Conservation (phyloP, 2,888 invertebrate species). For the Andrena trimmerana region DNA sequence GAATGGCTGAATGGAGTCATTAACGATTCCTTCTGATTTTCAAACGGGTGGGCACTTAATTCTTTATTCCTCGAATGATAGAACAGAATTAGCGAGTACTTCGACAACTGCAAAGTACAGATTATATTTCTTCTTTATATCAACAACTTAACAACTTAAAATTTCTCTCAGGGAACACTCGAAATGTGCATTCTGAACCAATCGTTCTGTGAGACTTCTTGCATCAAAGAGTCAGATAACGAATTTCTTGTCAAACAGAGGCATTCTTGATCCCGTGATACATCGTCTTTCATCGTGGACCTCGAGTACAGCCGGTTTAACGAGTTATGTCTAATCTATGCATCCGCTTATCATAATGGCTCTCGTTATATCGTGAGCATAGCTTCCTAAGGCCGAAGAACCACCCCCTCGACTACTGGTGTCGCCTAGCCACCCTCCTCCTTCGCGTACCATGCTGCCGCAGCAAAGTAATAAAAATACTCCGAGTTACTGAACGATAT, state of each 20-base stretch:
- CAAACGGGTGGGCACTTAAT: neutral
- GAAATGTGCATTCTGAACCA: neutral
- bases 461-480: slow-evolving; percentile 71
- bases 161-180: neutral
- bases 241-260: slow-evolving; percentile 29
- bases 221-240: neutral
- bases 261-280: slow-evolving; percentile 33
- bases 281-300: slow-evolving; percentile 41
- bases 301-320: slow-evolving; percentile 80
- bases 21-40: neutral
- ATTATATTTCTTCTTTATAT: neutral
- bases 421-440: slow-evolving; percentile 40
- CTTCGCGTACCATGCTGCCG: slow-evolving; percentile 47
- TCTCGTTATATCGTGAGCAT: slow-evolving; percentile 81
- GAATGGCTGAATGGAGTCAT: neutral
- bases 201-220: neutral
- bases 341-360: slow-evolving; percentile 84
- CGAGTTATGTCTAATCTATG: slow-evolving; percentile 84
- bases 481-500: slow-evolving; percentile 72
- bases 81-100: neutral
- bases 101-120: neutral
- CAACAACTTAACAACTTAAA: neutral
- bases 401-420: slow-evolving; percentile 61
- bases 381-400: slow-evolving; percentile 59
- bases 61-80: neutral